Evolutionary conservation across 2,888 invertebrate genomes (phyloP), one percentile per base, ranked within the genome.

Genomic region (Sclerodermus sp.): DNA sequence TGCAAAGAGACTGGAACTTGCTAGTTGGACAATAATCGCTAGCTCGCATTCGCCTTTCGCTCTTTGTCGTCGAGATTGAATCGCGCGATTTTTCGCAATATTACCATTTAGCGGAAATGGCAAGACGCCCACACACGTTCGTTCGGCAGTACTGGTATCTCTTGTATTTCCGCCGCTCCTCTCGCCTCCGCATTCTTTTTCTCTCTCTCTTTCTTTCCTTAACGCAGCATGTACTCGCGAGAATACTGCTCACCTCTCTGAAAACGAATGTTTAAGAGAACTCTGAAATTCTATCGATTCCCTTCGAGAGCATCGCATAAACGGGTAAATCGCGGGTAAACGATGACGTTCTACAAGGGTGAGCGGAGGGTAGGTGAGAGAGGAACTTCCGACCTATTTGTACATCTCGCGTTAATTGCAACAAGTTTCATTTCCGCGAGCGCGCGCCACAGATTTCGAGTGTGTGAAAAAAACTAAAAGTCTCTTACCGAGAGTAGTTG

Each of bases 401-500:
- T n/a, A n/a, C n/a, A n/a, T n/a, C n/a, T n/a, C n/a, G n/a, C n/a
- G n/a, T n/a, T n/a, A n/a, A n/a, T n/a, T n/a, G n/a, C n/a, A n/a
- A n/a, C n/a, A n/a, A n/a, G n/a, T n/a, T n/a, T n/a, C n/a, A n/a
- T n/a, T n/a, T n/a, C n/a, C n/a, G n/a, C n/a, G 23, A 23, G 23
- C 23, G 23, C 23, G 23, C 8, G 23, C n/a, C n/a, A n/a, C n/a
- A 23, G 23, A 3, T 23, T 3, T 23, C 23, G 23, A 8, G 8
- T 8, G 23, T 23, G 3, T 5, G 8, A 8, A 23, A 5, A 23
- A 5, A 5, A 8, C 8, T 8, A 2, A 44, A 45, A 9, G 16
- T 18, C 2, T 68, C 67, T 68, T 46, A 75, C 75, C 67, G 70
- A 58, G 51, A 73, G 65, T 31, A 62, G 58, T 15, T 64, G 65